These are phyloP conservation scores for Aradophagus sp. DNA, from an alignment of 1,140 invertebrate species.

Conservation along the genomic window DNA sequence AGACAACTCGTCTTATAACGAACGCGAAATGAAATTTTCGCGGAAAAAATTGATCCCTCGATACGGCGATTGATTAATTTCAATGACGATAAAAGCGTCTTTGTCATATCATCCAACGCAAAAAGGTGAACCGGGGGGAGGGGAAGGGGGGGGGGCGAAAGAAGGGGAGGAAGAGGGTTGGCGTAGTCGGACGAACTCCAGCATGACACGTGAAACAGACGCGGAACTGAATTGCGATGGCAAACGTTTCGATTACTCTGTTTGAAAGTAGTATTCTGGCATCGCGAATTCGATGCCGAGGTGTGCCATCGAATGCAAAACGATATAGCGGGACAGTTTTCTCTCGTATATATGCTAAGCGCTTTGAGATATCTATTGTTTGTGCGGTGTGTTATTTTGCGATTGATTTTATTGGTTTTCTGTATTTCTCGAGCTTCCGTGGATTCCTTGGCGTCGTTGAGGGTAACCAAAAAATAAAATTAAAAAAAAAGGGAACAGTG, in stretches of 20 bases:
- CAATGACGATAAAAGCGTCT: no score
- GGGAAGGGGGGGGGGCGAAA: no score
- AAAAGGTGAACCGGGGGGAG: no score
- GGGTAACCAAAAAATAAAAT: no score
- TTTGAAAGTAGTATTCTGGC: conserved; percentile 55
- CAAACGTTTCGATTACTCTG: conserved; percentile 57
- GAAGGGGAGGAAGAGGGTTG: neutral
- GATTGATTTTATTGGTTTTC: conserved; percentile 63
- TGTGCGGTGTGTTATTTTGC: conserved; percentile 56
- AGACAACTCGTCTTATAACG: no score
- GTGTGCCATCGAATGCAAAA: conserved; percentile 54
- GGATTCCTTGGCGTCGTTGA: conserved; percentile 51
- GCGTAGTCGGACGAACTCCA: conserved; percentile 28
- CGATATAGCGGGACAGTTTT: conserved; percentile 60
- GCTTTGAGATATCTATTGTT: conserved; percentile 61
- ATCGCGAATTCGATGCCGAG: conserved; percentile 51
- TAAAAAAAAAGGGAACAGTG: no score
- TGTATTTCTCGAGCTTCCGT: conserved; percentile 49
- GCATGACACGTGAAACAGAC: conserved; percentile 53
- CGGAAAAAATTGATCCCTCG: no score
- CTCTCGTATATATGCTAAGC: conserved; percentile 68
- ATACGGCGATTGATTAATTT: no score
- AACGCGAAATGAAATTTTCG: no score
- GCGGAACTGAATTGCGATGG: conserved; percentile 49
- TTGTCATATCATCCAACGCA: no score